These are phyloP conservation scores for Prionace glauca DNA, from an alignment of 2,797 vertebrate genomes.

Conservation along the genomic window DNA sequence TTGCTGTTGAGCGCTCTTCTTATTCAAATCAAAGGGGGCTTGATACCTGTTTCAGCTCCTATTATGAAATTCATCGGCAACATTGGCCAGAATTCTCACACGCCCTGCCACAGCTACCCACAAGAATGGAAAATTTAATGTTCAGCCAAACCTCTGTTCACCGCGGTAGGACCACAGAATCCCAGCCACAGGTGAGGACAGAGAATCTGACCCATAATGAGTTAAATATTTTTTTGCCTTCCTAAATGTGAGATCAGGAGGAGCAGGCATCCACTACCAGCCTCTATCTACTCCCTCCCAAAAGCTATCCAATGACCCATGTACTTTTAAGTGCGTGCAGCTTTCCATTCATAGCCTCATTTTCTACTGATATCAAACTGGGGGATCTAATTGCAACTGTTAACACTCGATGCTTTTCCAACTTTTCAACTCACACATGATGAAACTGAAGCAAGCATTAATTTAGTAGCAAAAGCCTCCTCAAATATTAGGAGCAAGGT, in stretches of 20 bases:
- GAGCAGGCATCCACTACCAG: neutral
- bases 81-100: neutral
- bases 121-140: no score
- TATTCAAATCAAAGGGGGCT: neutral
- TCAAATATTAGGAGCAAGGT: neutral
- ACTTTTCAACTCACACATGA: neutral
- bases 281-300: neutral
- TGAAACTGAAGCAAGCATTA: neutral
- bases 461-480: neutral
- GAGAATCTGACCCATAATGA: neutral
- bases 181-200: no score
- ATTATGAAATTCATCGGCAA: neutral
- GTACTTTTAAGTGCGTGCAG: neutral
- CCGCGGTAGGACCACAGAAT: no score
- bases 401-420: neutral
- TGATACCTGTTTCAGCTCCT: neutral
- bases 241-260: neutral
- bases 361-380: neutral
- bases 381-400: neutral
- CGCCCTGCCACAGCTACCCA: no score
- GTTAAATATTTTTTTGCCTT: neutral
- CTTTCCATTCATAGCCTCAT: neutral
- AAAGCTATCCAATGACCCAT: neutral
- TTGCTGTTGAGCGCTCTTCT: neutral
- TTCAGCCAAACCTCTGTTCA: no score